Evolutionary conservation across 2,888 invertebrate genomes (phyloP).

Genomic region (Odontocerum albicorne): DNA sequence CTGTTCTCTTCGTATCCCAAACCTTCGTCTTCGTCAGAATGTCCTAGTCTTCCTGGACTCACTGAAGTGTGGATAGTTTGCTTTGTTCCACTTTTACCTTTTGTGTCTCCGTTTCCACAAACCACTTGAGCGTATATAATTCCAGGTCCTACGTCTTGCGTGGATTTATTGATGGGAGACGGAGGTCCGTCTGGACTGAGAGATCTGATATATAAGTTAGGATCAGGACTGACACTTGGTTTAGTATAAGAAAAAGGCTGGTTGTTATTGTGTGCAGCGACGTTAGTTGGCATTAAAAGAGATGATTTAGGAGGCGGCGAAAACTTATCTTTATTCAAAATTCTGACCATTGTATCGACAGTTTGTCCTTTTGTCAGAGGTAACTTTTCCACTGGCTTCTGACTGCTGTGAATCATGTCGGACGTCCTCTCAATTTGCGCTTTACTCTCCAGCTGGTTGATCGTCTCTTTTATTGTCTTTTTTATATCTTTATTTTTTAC

Average conservation of each 20-base stretch:
- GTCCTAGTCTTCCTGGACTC: slow-evolving; percentile 51
- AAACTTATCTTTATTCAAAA: slow-evolving; percentile 70
- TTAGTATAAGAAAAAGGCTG: slow-evolving; percentile 82
- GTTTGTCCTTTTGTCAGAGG: slow-evolving; percentile 70
- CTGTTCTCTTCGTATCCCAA: slow-evolving; percentile 69
- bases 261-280: slow-evolving; percentile 68
- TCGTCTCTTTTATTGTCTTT: slow-evolving; percentile 56
- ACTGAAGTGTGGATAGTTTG: slow-evolving; percentile 58
- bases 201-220: slow-evolving; percentile 49
- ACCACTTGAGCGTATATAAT: slow-evolving; percentile 80
- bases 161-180: slow-evolving; percentile 52
- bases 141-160: slow-evolving; percentile 59
- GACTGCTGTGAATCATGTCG: slow-evolving; percentile 74
- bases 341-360: slow-evolving; percentile 77
- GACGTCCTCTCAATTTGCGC: slow-evolving; percentile 48
- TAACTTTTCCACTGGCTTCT: slow-evolving; percentile 67
- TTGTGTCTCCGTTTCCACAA: slow-evolving; percentile 48
- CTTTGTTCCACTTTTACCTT: slow-evolving; percentile 43
- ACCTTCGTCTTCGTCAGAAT: slow-evolving; percentile 79
- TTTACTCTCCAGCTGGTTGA: slow-evolving; percentile 55
- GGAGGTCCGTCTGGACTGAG: slow-evolving; percentile 55
- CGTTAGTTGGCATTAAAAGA: slow-evolving; percentile 61
- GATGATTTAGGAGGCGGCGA: slow-evolving; percentile 67
- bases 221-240: slow-evolving; percentile 58
- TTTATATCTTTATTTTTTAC: slow-evolving; percentile 47